Evolutionary conservation across 2,797 vertebrate genomes (phyloP).

Genomic region (Thaleichthys pacificus): DNA sequence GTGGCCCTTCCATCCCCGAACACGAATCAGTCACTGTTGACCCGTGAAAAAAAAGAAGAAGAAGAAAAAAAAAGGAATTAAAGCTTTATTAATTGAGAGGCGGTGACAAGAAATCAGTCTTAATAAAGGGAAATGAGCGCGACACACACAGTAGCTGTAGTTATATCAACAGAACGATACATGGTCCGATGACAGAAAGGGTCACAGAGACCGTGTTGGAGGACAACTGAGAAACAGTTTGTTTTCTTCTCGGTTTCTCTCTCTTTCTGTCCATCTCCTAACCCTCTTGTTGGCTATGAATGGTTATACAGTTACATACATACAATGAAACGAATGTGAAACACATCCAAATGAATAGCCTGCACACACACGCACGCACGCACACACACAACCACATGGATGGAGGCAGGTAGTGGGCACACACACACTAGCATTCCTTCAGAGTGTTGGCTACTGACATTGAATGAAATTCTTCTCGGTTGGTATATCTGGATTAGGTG

Average conservation of each 20-base stretch:
- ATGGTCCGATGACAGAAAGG: neutral
- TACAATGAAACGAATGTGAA: no score
- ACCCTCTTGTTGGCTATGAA: neutral
- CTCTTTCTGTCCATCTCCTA: neutral
- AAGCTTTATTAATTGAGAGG: no score
- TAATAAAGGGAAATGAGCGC: no score
- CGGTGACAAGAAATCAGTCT: no score
- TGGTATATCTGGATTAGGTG: conserved; percentile 47
- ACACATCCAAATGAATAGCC: no score
- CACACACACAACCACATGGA: neutral
- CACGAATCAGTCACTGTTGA: no score
- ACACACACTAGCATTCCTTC: neutral
- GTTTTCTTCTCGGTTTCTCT: neutral
- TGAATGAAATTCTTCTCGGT: conserved; percentile 42
- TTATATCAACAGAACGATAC: neutral
- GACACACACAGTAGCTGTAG: no score
- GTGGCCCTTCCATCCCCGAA: no score
- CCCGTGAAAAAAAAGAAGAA: no score
- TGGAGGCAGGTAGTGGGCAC: neutral
- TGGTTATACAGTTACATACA: no score
- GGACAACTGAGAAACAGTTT: neutral
- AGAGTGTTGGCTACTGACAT: conserved; percentile 33
- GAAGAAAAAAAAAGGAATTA: no score
- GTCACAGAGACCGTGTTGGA: neutral
- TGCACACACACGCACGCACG: no score